Evolutionary conservation across 2,888 invertebrate genomes (phyloP).

Genomic region (Theretra japonica): DNA sequence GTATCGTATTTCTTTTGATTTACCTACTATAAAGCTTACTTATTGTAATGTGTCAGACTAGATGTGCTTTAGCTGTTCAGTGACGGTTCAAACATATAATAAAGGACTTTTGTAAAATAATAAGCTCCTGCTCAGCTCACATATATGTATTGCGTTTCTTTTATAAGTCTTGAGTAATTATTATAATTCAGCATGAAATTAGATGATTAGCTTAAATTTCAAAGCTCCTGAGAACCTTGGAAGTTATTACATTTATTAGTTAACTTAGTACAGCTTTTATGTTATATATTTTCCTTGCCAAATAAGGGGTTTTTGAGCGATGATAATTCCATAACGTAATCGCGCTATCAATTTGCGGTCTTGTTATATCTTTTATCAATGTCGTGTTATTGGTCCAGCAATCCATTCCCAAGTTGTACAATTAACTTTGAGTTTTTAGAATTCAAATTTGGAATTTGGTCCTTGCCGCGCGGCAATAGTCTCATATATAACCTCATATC

Average conservation of each 20-base stretch:
- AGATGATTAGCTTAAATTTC: neutral
- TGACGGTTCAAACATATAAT: no score
- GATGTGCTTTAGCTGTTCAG: no score
- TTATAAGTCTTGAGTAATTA: neutral
- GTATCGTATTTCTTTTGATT: neutral
- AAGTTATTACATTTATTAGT: neutral
- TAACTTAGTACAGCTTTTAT: neutral
- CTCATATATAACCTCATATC: no score
- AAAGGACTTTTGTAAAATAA: neutral
- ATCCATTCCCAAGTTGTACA: no score
- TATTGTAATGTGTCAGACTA: no score
- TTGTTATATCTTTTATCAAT: constrained; percentile 33
- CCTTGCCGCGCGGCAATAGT: no score
- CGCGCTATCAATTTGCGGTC: constrained; percentile 33
- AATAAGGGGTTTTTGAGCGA: neutral
- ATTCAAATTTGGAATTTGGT: no score
- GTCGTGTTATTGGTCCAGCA: no score
- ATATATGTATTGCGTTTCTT: neutral
- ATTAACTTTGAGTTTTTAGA: no score
- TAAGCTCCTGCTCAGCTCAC: no score
- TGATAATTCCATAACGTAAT: neutral
- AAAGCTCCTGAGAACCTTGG: neutral
- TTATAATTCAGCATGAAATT: neutral
- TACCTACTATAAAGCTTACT: no score
- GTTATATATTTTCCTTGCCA: neutral